A percentile compares a stretch with the other conserved stretches of the same genome.
These are phyloP conservation scores for Schizothorax lantsangensis DNA, from an alignment of 2,797 vertebrate genomes.

Conservation along the genomic window DNA sequence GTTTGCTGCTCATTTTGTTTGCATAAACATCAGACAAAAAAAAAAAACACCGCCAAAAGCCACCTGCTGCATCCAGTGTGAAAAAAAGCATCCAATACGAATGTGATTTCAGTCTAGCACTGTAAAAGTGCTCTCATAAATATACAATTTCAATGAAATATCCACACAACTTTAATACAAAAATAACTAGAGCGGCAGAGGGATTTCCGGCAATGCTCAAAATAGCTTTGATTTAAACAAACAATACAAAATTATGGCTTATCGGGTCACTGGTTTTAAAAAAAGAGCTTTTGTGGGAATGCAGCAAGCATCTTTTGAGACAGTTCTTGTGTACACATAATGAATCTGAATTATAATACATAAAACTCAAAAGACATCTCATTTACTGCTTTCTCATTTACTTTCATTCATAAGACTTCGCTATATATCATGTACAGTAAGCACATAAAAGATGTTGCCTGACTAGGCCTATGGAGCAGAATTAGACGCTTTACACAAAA, in stretches of 20 bases:
- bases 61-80: slow-evolving; percentile 57
- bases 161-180: slow-evolving; percentile 19
- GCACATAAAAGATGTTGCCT: not conserved
- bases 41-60: slow-evolving; percentile 48
- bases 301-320: slow-evolving; percentile 58
- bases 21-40: slow-evolving; percentile 27
- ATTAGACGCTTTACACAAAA: slow-evolving; percentile 21
- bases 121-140: slow-evolving; percentile 41
- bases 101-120: slow-evolving; percentile 26
- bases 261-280: slow-evolving; percentile 22
- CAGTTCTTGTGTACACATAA: slow-evolving; percentile 32
- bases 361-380: slow-evolving; percentile 19
- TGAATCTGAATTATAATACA: slow-evolving; percentile 17
- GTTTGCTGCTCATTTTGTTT: slow-evolving; percentile 59
- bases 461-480: slow-evolving; percentile 17
- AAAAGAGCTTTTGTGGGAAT: slow-evolving; percentile 50
- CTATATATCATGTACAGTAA: slow-evolving; percentile 17
- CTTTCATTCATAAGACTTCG: slow-evolving; percentile 18
- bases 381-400: slow-evolving; percentile 12
- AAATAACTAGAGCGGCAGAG: slow-evolving; percentile 32
- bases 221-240: slow-evolving; percentile 40
- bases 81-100: slow-evolving; percentile 54
- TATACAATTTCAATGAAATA: slow-evolving; percentile 20
- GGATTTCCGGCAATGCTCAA: slow-evolving; percentile 10
- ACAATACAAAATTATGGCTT: slow-evolving; percentile 57